These are phyloP conservation scores for Drosophila imparisetae DNA, from an alignment of 2,888 invertebrate genomes.

Conservation along the genomic window DNA sequence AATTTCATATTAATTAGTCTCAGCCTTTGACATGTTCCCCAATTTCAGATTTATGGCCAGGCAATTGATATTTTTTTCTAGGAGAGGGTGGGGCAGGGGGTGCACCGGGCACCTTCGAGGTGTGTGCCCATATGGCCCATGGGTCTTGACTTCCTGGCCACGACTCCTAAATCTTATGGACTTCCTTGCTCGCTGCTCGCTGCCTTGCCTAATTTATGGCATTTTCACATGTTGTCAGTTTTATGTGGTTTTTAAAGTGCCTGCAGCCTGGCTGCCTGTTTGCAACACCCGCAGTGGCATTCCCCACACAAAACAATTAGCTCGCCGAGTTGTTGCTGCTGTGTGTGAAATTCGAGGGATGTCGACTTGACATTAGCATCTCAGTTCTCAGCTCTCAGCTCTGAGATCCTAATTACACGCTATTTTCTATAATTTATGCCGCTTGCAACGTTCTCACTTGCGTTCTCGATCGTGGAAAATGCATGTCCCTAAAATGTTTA, in stretches of 20 bases:
- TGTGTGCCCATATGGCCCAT: conserved; percentile 71
- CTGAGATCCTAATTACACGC: conserved; percentile 39
- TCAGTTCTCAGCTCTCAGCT: conserved; percentile 26
- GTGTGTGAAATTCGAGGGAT: conserved; percentile 41
- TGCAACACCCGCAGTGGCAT: conserved; percentile 71
- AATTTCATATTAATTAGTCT: conserved; percentile 72
- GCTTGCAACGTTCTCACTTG: conserved; percentile 63
- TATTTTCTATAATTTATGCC: conserved; percentile 67
- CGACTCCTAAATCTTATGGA: conserved; percentile 64
- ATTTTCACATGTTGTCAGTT: conserved; percentile 82
- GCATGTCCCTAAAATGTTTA: conserved; percentile 3
- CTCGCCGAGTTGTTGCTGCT: conserved; percentile 13
- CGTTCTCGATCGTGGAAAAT: conserved; percentile 57
- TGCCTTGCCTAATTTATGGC: conserved; percentile 71
- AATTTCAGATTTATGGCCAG: conserved; percentile 66
- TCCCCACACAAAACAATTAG: conserved; percentile 71
- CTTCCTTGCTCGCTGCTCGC: conserved; percentile 37
- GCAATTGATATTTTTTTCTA: conserved; percentile 61
- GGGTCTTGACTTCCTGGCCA: conserved; percentile 64
- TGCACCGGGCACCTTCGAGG: conserved; percentile 43
- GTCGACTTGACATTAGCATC: conserved; percentile 11
- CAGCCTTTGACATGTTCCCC: conserved; percentile 49
- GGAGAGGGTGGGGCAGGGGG: not conserved
- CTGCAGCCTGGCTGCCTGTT: conserved; percentile 23
- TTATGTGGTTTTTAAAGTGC: conserved; percentile 78